phyloP scores from a whole-genome alignment of 2,888 invertebrate species.

The Sympetrum striolatum region DNA sequence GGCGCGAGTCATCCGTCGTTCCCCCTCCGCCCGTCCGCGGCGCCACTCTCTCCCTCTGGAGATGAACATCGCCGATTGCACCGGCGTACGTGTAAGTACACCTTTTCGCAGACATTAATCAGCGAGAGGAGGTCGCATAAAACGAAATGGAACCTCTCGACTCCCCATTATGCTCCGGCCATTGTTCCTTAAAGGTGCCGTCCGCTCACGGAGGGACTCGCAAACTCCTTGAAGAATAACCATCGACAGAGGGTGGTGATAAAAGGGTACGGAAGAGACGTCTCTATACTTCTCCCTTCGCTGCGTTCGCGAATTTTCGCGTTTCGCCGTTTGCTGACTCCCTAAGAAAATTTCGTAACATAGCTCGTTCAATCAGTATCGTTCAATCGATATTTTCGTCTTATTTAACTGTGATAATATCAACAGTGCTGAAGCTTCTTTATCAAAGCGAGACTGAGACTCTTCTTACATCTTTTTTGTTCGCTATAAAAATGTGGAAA shows the following conservation, averaged over 20 bases:
- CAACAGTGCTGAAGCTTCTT: background rate
- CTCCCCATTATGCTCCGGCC: slow-evolving; percentile 9
- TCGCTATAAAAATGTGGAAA: too few species aligned
- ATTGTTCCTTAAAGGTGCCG: slow-evolving; percentile 12
- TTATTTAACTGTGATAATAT: background rate
- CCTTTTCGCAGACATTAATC: background rate
- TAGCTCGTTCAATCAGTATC: too few species aligned
- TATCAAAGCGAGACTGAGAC: background rate
- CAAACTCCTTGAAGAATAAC: background rate
- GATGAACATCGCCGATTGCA: background rate
- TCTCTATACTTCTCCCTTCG: background rate
- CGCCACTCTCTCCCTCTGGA: background rate
- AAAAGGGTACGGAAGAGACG: background rate
- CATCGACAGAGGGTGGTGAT: background rate
- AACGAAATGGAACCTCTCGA: background rate
- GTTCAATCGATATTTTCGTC: background rate
- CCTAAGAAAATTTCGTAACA: too few species aligned
- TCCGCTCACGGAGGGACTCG: background rate
- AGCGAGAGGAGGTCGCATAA: background rate
- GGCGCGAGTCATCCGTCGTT: background rate
- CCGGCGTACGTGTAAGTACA: background rate
- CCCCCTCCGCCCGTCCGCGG: background rate
- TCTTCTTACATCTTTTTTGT: too few species aligned
- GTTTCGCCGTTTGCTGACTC: too few species aligned
- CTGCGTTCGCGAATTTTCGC: too few species aligned